Conservation (phyloP, 2,888 invertebrate genomes). For the Drosophila paramelanica region DNA sequence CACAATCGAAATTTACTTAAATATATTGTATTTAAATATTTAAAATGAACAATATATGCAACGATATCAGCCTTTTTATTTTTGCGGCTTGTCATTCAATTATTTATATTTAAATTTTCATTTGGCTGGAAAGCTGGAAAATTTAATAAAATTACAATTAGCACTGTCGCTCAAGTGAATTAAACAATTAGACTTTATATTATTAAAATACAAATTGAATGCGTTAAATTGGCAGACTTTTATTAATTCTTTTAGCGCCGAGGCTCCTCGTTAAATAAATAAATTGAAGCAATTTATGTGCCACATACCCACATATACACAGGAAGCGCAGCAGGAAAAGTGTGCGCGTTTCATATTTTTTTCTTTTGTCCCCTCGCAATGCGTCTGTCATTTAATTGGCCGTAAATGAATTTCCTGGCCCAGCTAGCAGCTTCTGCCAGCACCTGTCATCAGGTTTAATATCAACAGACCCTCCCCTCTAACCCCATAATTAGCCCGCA, state of each 20-base stretch:
- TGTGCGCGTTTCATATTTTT: slow-evolving; percentile 27
- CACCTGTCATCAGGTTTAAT: slow-evolving; percentile 53
- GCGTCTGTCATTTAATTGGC: slow-evolving; percentile 56
- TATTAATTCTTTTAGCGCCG: slow-evolving; percentile 2
- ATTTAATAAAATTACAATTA: slow-evolving; percentile 35
- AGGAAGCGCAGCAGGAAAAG: neutral
- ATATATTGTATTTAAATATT: neutral
- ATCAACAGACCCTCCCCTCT: slow-evolving; percentile 3
- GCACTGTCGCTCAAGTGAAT: slow-evolving; percentile 19
- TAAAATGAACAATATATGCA: neutral
- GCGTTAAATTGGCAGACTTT: slow-evolving; percentile 8
- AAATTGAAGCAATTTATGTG: slow-evolving; percentile 33
- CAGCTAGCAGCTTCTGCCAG: slow-evolving; percentile 16
- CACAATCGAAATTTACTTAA: neutral
- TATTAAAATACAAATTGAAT: slow-evolving; percentile 37
- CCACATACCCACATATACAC: slow-evolving; percentile 1
- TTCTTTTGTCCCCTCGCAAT: slow-evolving; percentile 15
- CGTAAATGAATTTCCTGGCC: slow-evolving; percentile 57
- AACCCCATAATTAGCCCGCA: slow-evolving; percentile 5
- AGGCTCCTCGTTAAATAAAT: slow-evolving; percentile 43
- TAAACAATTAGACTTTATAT: slow-evolving; percentile 46
- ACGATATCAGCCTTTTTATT: neutral
- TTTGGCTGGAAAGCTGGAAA: neutral
- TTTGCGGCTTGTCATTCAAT: neutral
- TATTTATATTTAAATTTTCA: slow-evolving; percentile 8